A percentile compares a stretch with the other conserved stretches of the same genome.
Evolutionary conservation across 1,140 invertebrate species (phyloP).

Genomic region (Coptotermes formosanus): DNA sequence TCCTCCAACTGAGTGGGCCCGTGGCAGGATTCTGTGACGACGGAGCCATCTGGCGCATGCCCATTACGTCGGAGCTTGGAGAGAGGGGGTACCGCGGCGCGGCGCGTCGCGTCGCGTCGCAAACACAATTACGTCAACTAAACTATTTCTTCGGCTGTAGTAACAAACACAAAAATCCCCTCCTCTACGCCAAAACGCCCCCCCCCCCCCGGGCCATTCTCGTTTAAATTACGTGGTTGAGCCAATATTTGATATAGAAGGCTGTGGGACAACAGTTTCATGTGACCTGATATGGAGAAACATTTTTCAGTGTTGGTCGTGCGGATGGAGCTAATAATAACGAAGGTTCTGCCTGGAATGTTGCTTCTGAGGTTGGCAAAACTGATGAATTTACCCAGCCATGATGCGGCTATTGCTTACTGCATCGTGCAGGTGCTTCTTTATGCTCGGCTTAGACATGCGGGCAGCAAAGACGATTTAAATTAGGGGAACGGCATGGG

Average conservation of each 20-base stretch:
- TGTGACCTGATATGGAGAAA: background rate
- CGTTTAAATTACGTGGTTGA: background rate
- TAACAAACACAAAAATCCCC: slow-evolving; percentile 13
- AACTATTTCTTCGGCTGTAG: background rate
- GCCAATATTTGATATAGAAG: slow-evolving; percentile 1
- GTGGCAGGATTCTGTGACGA: background rate
- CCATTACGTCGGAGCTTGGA: background rate
- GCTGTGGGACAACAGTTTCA: background rate
- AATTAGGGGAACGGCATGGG: too few species aligned
- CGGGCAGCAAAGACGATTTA: too few species aligned
- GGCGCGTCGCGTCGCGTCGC: background rate
- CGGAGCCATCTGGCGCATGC: background rate
- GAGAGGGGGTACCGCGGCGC: background rate
- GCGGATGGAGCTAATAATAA: background rate
- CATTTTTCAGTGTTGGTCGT: background rate
- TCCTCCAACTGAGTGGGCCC: slow-evolving; percentile 4
- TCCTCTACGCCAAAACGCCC: background rate
- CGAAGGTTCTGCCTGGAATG: background rate
- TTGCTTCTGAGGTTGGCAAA: background rate
- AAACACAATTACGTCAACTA: slow-evolving; percentile 6
- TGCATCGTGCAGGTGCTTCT: too few species aligned
- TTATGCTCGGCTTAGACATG: too few species aligned
- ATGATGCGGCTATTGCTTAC: background rate
- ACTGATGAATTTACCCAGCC: background rate
- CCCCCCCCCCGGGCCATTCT: background rate